Evolutionary conservation across 2,113 vertebrate species (phyloP).

Genomic region (Hyla sarda): DNA sequence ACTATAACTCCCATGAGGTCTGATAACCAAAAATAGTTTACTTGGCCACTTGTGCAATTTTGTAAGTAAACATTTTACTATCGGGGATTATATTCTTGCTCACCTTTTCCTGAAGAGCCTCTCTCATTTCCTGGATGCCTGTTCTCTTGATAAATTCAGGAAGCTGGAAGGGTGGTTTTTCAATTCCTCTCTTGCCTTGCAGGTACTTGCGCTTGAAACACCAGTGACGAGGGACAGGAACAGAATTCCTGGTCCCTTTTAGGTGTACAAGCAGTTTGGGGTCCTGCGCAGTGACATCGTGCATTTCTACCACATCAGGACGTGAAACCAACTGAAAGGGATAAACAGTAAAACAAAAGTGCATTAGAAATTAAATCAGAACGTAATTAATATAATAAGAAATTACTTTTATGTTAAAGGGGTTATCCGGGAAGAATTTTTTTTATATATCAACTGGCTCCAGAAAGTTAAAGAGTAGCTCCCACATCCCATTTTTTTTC

Average conservation of each 20-base stretch:
- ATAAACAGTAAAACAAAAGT: too few relatives aligned
- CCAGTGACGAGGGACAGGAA: conserved; percentile 86
- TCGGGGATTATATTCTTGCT: background rate
- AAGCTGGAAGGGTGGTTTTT: conserved; percentile 92
- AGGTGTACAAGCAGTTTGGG: conserved; percentile 92
- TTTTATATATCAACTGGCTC: too few relatives aligned
- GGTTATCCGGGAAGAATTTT: too few relatives aligned
- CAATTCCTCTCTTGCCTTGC: conserved; percentile 93
- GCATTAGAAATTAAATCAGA: background rate
- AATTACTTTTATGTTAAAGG: too few relatives aligned
- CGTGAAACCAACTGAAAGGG: conserved; percentile 83
- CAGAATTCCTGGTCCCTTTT: conserved; percentile 91
- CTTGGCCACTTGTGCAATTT: too few relatives aligned
- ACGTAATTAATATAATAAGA: too few relatives aligned
- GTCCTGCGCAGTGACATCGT: conserved; percentile 91
- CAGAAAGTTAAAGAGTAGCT: too few relatives aligned
- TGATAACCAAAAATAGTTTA: too few relatives aligned
- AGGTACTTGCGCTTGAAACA: conserved; percentile 84
- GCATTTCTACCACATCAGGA: conserved; percentile 95
- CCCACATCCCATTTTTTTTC: too few relatives aligned
- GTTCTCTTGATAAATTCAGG: conserved; percentile 93
- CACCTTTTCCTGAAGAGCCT: conserved; percentile 94
- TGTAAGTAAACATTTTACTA: background rate
- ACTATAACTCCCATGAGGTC: too few relatives aligned
- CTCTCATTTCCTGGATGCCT: conserved; percentile 94